Evolutionary conservation across 2,888 invertebrate species (phyloP), one percentile per base, ranked within the genome.

Genomic region (Arrhopalites spinosus): DNA sequence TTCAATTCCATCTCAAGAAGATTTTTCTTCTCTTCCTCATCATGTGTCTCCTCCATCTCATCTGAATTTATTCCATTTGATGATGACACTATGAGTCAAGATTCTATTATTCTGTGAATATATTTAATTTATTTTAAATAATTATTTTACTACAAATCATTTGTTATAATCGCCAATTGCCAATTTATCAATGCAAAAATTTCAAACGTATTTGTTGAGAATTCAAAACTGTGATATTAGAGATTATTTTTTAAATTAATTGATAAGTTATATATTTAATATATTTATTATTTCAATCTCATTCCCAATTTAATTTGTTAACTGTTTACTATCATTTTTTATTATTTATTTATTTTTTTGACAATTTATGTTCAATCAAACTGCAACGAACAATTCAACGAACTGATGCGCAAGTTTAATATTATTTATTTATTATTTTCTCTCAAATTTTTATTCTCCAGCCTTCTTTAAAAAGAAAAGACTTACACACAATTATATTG

Each of bases 41-140:
- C 75, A 5, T 75, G 59, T 3, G 29, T 29, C 36, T 64, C 67
- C 17, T 75, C 77, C 20, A n/a, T n/a, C n/a, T n/a, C n/a, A n/a
- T 75, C 78, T 50, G 66, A 74, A 36, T 67, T 77, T 17, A 59
- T 59, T 59, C 59, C 59, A 27, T 27, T 1, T 59, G 23, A 74
- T 53, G 68, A 71, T 45, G 73, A 76, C 53, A 70, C 75, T 73
- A 71, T 66, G 61, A 79, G 78, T 75, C 79, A 78, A 50, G 76
- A 78, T 45, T 81, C 81, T 11, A 73, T 80, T 30, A 75, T 73
- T 68, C 75, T 78, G 30, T 81, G 78, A 81, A 73, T 45, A 2
- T 17, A 2, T 50, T 27, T n/a, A 13, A 17, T 8, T 29, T 20
- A 20, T n/a, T 50, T n/a, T n/a, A n/a, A n/a, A n/a, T n/a, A n/a